Percentiles rank a stretch among this genome's conserved stretches.
These are phyloP conservation scores for Acanthopagrus latus DNA, from an alignment of 2,797 vertebrate genomes.

Conservation along the genomic window DNA sequence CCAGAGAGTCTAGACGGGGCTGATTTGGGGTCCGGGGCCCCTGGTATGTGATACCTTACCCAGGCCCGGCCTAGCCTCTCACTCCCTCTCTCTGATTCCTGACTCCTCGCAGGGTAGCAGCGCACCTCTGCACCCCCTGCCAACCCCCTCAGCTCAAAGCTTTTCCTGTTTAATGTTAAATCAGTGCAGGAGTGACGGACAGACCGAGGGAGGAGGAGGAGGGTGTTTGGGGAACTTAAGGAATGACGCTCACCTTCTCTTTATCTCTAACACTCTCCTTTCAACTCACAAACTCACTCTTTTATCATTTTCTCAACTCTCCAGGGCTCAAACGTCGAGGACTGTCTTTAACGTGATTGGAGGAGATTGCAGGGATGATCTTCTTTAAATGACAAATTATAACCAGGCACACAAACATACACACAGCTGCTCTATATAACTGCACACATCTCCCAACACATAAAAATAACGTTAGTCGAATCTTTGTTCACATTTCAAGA, in stretches of 20 bases:
- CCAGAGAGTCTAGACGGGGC: conserved; percentile 98
- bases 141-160: conserved; percentile 81
- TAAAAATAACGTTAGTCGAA: too few species aligned
- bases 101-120: conserved; percentile 86
- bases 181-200: conserved; percentile 77
- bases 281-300: background rate
- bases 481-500: too few species aligned
- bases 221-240: conserved; percentile 39
- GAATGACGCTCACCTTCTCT: conserved; percentile 74
- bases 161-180: conserved; percentile 93
- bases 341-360: background rate
- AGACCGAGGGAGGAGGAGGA: background rate
- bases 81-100: conserved; percentile 76
- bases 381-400: background rate
- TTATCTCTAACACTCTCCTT: conserved; percentile 21
- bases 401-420: background rate
- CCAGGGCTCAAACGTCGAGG: background rate
- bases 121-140: conserved; percentile 43
- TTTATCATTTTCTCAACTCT: background rate
- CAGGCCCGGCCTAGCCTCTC: conserved; percentile 82
- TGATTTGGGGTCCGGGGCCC: conserved; percentile 93
- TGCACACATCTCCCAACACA: too few species aligned
- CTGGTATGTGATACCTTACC: conserved; percentile 97
- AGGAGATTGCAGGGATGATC: background rate
- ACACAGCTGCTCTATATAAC: background rate